Evolutionary conservation across 2,113 vertebrate genomes (phyloP).

Genomic region (Myrmecophaga tridactyla): DNA sequence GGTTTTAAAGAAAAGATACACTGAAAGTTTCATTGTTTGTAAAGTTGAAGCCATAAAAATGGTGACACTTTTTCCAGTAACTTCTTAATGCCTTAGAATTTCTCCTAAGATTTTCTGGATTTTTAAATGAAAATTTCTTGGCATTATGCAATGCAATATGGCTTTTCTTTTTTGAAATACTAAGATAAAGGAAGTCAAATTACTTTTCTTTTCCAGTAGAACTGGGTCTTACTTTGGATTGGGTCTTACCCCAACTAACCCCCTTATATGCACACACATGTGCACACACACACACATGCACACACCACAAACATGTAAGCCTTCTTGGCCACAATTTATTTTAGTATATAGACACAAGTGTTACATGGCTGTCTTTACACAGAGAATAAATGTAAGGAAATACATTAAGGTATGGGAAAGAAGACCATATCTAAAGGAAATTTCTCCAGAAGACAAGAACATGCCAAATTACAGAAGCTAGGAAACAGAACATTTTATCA

Average conservation of each 20-base stretch:
- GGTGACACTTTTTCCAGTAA: not conserved
- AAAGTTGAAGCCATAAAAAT: not conserved
- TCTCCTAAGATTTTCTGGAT: not conserved
- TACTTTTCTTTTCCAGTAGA: slow-evolving; percentile 1
- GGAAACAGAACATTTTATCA: not conserved
- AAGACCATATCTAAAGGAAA: not conserved
- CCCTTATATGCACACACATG: not conserved
- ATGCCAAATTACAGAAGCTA: not conserved
- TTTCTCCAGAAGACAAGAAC: not conserved
- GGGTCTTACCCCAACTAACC: no score
- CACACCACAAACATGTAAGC: no score
- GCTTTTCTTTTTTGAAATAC: slow-evolving; percentile 39
- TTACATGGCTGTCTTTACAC: not conserved
- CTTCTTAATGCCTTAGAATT: slow-evolving; percentile 11
- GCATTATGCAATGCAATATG: not conserved
- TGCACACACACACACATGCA: not conserved
- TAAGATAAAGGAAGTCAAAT: not conserved
- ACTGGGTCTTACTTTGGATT: not conserved
- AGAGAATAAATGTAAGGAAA: slow-evolving; percentile 17
- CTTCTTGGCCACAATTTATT: not conserved
- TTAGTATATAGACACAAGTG: not conserved
- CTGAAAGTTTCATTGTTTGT: not conserved
- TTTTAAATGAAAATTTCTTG: not conserved
- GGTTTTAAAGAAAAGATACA: not conserved
- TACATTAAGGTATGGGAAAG: not conserved